These are phyloP conservation scores for Erinaceus europaeus DNA, from an alignment of 2,113 vertebrate species.

Conservation along the genomic window DNA sequence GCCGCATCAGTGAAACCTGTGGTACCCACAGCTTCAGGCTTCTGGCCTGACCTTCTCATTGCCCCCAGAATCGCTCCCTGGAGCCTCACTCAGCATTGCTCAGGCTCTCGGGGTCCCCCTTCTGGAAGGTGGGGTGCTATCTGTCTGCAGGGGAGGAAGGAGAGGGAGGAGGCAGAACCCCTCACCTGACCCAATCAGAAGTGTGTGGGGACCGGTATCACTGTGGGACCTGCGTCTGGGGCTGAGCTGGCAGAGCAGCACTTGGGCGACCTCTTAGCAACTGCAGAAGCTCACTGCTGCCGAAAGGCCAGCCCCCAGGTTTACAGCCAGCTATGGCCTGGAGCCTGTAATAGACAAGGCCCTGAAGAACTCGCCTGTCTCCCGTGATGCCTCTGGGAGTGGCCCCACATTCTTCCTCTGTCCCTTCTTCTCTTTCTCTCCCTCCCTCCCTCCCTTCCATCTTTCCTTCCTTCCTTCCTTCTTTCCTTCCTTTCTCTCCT, in stretches of 20 bases:
- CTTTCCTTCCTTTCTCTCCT: too few species aligned
- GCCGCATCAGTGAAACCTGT: background rate
- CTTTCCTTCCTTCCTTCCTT: too few species aligned
- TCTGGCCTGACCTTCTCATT: slow-evolving; percentile 1
- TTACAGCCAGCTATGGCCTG: too few species aligned
- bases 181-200: too few species aligned
- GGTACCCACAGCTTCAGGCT: background rate
- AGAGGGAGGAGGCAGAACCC: background rate
- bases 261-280: slow-evolving; percentile 31
- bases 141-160: background rate
- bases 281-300: background rate
- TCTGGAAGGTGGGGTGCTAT: background rate
- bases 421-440: too few species aligned
- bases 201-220: too few species aligned
- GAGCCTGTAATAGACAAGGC: background rate
- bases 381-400: too few species aligned
- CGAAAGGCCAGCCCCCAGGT: too few species aligned
- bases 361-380: too few species aligned
- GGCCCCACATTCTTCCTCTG: too few species aligned
- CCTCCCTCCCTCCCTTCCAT: too few species aligned
- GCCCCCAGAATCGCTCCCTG: background rate
- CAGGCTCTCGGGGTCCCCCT: background rate
- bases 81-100: background rate
- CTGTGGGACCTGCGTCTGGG: too few species aligned
- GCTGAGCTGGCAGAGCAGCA: background rate